A percentile compares a stretch with the other conserved stretches of the same genome.
Evolutionary conservation across 2,888 invertebrate species (phyloP).

Genomic region (Papilio demoleus): DNA sequence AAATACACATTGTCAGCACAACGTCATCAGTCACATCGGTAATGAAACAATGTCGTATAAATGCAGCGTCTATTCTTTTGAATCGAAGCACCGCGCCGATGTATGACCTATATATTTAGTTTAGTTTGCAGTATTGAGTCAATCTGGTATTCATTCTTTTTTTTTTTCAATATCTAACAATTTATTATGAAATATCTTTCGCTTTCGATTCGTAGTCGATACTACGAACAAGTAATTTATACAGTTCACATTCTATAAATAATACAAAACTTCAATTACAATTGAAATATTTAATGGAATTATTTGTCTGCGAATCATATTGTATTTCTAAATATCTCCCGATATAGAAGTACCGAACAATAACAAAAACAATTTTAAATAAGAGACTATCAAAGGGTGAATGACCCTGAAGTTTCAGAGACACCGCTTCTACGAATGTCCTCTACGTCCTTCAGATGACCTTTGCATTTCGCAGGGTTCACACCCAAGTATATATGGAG

Average conservation of each 20-base stretch:
- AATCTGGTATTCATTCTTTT: background rate
- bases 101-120: conserved; percentile 23
- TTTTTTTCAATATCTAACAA: too few relatives aligned
- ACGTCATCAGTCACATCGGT: conserved; percentile 10
- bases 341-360: too few relatives aligned
- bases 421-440: conserved; percentile 46
- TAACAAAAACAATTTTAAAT: background rate
- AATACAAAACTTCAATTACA: too few relatives aligned
- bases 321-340: too few relatives aligned
- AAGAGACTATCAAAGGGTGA: conserved; percentile 26
- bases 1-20: background rate
- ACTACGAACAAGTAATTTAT: too few relatives aligned
- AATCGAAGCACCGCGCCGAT: background rate
- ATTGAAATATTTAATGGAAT: background rate
- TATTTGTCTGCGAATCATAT: background rate
- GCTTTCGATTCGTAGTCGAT: too few relatives aligned
- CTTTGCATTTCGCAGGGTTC: conserved; percentile 48
- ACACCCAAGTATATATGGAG: conserved; percentile 15
- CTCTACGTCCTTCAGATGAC: conserved; percentile 58
- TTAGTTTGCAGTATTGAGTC: conserved; percentile 17
- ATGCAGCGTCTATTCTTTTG: conserved; percentile 20
- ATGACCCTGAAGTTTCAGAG: conserved; percentile 33
- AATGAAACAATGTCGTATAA: conserved; percentile 22
- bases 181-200: too few relatives aligned
- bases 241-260: too few relatives aligned